phyloP scores from a whole-genome alignment of 2,113 vertebrate species.

The Rhinopomastus cyanomelas region DNA sequence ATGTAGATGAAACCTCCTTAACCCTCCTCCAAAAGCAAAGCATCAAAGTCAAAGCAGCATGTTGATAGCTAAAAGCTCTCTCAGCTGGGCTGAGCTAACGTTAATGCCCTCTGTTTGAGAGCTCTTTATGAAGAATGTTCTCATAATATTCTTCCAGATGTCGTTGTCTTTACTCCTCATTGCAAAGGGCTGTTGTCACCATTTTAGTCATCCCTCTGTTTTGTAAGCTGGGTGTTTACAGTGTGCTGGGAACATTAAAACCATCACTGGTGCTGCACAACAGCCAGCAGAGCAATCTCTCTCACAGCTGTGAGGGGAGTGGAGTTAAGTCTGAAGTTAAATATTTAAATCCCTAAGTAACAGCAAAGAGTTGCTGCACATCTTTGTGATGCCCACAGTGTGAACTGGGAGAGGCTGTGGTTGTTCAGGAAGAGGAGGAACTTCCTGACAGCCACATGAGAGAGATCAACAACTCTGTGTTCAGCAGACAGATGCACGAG shows the following conservation, averaged over 20 bases:
- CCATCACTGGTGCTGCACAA: background rate
- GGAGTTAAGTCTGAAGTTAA: conserved; percentile 10
- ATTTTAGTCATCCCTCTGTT: conserved; percentile 44
- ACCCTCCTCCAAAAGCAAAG: background rate
- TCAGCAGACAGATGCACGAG: background rate
- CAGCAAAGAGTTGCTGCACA: background rate
- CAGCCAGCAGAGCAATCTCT: conserved; percentile 34
- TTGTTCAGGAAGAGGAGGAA: background rate
- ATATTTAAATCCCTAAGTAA: conserved; percentile 56
- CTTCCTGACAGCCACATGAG: background rate
- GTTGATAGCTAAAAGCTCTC: background rate
- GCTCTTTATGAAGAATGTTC: background rate
- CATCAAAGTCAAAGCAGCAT: background rate
- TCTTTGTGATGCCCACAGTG: background rate
- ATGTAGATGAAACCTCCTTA: background rate
- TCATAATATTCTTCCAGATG: background rate
- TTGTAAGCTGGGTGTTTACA: conserved; percentile 58
- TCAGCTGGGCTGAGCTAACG: background rate
- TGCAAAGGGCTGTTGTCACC: conserved; percentile 37
- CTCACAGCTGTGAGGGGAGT: conserved; percentile 42
- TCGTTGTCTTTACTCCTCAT: background rate
- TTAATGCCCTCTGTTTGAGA: background rate
- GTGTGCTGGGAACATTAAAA: conserved; percentile 36
- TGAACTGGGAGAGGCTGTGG: background rate
- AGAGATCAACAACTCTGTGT: background rate